A percentile compares a stretch with the other conserved stretches of the same genome.
phyloP scores from a whole-genome alignment of 2,113 vertebrate species.

The Cavia aperea region DNA sequence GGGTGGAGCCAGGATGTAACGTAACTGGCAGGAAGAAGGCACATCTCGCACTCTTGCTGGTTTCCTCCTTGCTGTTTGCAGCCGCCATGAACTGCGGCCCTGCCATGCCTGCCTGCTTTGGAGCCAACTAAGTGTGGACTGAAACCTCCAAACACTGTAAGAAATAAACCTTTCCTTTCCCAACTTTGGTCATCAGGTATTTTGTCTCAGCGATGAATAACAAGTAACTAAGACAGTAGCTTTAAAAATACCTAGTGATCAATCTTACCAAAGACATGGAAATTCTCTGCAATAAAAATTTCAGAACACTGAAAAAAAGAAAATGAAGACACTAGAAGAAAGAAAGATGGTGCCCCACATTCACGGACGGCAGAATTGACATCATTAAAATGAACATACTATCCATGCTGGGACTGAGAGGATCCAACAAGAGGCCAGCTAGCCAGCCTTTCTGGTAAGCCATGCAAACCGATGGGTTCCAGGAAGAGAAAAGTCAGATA shows the following conservation, averaged over 20 bases:
- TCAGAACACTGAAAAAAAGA: not conserved
- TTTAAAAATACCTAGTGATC: not conserved
- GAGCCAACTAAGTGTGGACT: too few relatives aligned
- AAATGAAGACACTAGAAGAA: not conserved
- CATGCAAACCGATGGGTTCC: too few relatives aligned
- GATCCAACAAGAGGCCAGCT: too few relatives aligned
- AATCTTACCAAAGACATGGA: not conserved
- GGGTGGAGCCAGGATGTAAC: too few relatives aligned
- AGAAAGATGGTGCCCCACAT: not conserved
- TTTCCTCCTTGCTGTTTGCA: not conserved
- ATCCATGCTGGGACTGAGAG: too few relatives aligned
- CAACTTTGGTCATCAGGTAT: not conserved
- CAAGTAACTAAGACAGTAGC: not conserved
- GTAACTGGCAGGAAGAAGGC: too few relatives aligned
- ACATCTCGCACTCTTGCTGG: too few relatives aligned
- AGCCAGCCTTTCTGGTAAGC: too few relatives aligned
- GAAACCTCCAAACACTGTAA: not conserved
- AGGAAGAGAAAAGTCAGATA: too few relatives aligned
- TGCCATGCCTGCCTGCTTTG: too few relatives aligned
- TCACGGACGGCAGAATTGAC: not conserved
- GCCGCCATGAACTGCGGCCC: not conserved
- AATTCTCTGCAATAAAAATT: not conserved
- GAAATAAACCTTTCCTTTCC: not conserved
- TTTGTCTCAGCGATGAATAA: not conserved
- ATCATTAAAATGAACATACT: not conserved